These are phyloP conservation scores for Scaptomyza montana DNA, from an alignment of 1,140 invertebrate genomes.

Conservation along the genomic window DNA sequence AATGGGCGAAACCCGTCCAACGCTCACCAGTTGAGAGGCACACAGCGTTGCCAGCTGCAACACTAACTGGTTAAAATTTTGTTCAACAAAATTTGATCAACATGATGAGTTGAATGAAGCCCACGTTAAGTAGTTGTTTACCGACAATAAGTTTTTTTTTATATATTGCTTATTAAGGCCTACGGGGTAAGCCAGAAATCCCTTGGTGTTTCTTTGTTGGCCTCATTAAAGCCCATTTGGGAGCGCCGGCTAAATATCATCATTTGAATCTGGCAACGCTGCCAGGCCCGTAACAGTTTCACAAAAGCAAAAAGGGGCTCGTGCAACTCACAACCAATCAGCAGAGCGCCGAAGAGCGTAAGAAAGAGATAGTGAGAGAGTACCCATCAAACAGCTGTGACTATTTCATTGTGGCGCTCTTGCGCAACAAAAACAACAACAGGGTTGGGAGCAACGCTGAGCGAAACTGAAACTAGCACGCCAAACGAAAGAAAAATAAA, in stretches of 20 bases:
- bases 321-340: slow-evolving; percentile 53
- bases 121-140: slow-evolving; percentile 4
- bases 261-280: slow-evolving; percentile 60
- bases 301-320: slow-evolving; percentile 77
- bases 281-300: slow-evolving; percentile 62
- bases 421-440: slow-evolving; percentile 72
- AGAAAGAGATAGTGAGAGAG: slow-evolving; percentile 24
- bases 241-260: not conserved
- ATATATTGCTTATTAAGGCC: no score
- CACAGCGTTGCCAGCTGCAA: slow-evolving; percentile 54
- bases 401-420: slow-evolving; percentile 66
- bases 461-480: slow-evolving; percentile 62
- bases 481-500: slow-evolving; percentile 36
- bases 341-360: slow-evolving; percentile 21
- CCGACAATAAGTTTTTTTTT: not conserved
- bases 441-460: slow-evolving; percentile 5
- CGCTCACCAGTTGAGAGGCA: slow-evolving; percentile 62
- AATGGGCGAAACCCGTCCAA: slow-evolving; percentile 46
- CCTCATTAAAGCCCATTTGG: no score
- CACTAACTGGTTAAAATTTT: not conserved
- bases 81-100: not conserved
- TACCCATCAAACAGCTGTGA: slow-evolving; percentile 68
- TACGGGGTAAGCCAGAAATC: no score
- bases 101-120: not conserved
- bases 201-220: no score